Percentiles rank a stretch among this genome's conserved stretches.
Evolutionary conservation across 1,140 invertebrate species (phyloP).

Genomic region (Cherax quadricarinatus): DNA sequence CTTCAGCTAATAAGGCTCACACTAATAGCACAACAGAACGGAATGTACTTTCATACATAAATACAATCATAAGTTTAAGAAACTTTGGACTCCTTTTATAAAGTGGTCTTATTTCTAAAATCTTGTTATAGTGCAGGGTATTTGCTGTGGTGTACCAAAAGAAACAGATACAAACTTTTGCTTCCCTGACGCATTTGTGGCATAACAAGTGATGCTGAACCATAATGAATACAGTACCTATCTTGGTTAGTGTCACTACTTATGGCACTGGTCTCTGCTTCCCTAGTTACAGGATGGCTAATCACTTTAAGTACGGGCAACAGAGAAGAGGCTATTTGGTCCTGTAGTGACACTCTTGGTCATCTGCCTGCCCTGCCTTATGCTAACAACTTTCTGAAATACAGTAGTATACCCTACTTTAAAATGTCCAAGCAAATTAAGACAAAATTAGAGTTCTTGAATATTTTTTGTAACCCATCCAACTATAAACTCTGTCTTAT

Average conservation of each 20-base stretch:
- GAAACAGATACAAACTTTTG: conserved; percentile 17
- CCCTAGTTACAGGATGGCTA: conserved; percentile 6
- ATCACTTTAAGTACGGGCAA: conserved; percentile 14
- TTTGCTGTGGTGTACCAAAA: conserved; percentile 39
- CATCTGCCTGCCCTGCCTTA: conserved; percentile 25
- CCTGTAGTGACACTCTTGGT: conserved; percentile 8
- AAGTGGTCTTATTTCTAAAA: conserved; percentile 48
- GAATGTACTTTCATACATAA: conserved; percentile 42
- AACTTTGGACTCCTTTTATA: conserved; percentile 55
- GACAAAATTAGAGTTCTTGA: no score
- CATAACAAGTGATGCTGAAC: conserved; percentile 19
- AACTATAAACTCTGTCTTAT: neutral
- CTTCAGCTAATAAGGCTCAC: conserved; percentile 43
- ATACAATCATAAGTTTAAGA: conserved; percentile 63
- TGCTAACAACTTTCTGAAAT: neutral
- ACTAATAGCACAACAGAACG: conserved; percentile 32
- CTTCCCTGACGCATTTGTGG: conserved; percentile 10
- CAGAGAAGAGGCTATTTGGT: conserved; percentile 13
- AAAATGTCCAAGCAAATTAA: neutral
- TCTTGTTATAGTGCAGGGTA: conserved; percentile 46
- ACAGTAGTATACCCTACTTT: neutral
- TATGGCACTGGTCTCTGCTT: conserved; percentile 13
- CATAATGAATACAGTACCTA: neutral
- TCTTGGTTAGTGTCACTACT: neutral
- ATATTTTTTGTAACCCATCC: neutral